These are phyloP conservation scores for Hippopotamyrus pictus DNA, from an alignment of 2,797 vertebrate species.

Conservation along the genomic window DNA sequence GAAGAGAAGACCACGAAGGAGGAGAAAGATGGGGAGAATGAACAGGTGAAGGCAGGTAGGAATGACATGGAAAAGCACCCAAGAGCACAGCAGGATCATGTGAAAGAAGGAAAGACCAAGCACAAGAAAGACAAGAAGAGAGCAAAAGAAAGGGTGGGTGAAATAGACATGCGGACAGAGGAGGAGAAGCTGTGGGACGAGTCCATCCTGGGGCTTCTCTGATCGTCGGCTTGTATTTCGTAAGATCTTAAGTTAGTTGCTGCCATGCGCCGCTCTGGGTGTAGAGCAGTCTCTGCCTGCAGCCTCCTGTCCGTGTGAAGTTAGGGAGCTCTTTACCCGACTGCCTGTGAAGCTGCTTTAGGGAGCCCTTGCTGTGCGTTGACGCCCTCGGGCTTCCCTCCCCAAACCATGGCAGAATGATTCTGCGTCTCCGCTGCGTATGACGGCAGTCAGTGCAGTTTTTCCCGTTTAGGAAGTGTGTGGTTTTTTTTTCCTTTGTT, in stretches of 20 bases:
- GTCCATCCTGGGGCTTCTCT: conserved; percentile 73
- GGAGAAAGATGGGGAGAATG: conserved; percentile 30
- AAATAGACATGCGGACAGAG: conserved; percentile 63
- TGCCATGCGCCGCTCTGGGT: not conserved
- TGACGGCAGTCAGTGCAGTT: not conserved
- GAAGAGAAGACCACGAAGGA: conserved; percentile 36
- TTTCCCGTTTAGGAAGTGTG: not conserved
- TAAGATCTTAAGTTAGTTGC: not conserved
- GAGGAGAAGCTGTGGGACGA: conserved; percentile 83
- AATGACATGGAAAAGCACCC: conserved; percentile 30
- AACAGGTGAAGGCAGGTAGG: conserved; percentile 36
- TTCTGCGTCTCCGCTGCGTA: not conserved
- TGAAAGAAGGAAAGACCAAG: conserved; percentile 52
- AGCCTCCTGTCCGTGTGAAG: not conserved
- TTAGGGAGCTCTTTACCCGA: not conserved
- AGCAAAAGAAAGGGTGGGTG: conserved; percentile 45
- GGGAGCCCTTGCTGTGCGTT: not conserved
- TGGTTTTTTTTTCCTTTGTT: not conserved
- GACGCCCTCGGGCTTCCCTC: not conserved
- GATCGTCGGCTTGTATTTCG: conserved; percentile 4
- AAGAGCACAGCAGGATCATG: conserved; percentile 26
- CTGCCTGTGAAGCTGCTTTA: not conserved
- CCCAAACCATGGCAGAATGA: not conserved
- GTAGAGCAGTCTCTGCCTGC: not conserved
- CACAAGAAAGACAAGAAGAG: conserved; percentile 65